Base-by-base conservation (phyloP, 2,888 invertebrate genomes). In the Serripes groenlandicus region DNA sequence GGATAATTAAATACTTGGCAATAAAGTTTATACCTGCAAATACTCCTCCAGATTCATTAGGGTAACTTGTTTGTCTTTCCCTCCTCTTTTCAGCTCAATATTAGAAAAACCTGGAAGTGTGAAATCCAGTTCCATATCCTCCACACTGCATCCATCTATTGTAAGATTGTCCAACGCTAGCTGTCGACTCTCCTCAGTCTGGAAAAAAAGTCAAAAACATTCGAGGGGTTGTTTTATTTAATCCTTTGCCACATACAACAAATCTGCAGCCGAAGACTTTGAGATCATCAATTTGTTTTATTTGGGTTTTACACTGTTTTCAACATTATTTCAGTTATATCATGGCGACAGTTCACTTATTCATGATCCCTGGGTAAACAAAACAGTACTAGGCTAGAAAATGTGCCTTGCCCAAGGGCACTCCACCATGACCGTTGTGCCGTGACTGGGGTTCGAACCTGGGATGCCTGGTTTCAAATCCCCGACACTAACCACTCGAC, bases 11-110 rank as follows among this genome's bases (percentile, higher is more conserved):
- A 42, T 42, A 42, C 42, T 42, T 11, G 42, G 11, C 42, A 42
- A n/a, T n/a, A n/a, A n/a, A 11, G 23, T 7, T 23, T n/a, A 28
- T 82, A 96, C 97, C 95, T 96, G 96, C 90, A 99, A 96, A 95
- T 99, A 99, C 94, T 98, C 97, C 95, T 98, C 98, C 75, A 99
- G 95, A 95, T 99, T 99, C 95, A 98, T 97, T 89, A 98, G 97
- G 23, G 97, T 98, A 88, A 99, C 98, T 78, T 97, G 96, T 88
- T 97, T 96, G 94, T 98, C 98, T 91, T 97, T 97, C 70, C 99
- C 99, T 89, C 98, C 98, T 93, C 98, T 98, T 87, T 93, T 93
- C 82, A 94, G 88, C 95, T 99, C 99, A 87, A 99, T 97, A 94
- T 97, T 97, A 15, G 97, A 96, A 95, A 98, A 97, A 71, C 99